Evolutionary conservation across 1,140 invertebrate species (phyloP).

Genomic region (Drosophila arizonae): DNA sequence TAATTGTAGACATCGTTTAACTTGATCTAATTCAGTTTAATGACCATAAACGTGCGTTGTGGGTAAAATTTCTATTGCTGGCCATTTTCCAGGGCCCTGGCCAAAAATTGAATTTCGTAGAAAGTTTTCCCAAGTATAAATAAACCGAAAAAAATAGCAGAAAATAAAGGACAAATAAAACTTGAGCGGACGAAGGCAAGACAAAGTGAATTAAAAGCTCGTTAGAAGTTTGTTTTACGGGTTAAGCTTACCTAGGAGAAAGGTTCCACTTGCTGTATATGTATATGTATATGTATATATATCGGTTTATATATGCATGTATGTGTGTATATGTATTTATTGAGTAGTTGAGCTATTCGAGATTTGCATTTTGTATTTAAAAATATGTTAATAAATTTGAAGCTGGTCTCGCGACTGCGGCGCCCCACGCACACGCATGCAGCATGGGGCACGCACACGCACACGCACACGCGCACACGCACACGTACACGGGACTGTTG

Average conservation of each 20-base stretch:
- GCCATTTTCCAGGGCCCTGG: conserved; percentile 11
- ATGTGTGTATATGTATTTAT: background rate
- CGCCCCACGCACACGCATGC: conserved; percentile 32
- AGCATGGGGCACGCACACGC: conserved; percentile 24
- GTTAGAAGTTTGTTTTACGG: conserved; percentile 25
- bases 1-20: conserved; percentile 67
- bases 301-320: background rate
- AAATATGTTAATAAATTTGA: conserved; percentile 29
- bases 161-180: background rate
- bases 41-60: conserved; percentile 41
- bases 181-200: background rate
- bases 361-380: background rate
- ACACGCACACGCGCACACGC: conserved; percentile 4
- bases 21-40: conserved; percentile 59
- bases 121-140: conserved; percentile 29
- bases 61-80: conserved; percentile 14
- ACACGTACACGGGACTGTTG: conserved; percentile 48
- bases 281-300: background rate
- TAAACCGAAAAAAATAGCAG: background rate
- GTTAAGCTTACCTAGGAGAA: conserved; percentile 40
- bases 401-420: conserved; percentile 19
- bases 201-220: conserved; percentile 43
- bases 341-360: background rate
- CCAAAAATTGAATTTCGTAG: conserved; percentile 47
- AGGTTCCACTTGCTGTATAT: background rate